phyloP scores from a whole-genome alignment of 2,797 vertebrate genomes.

The Paratrypauchen microcephalus region DNA sequence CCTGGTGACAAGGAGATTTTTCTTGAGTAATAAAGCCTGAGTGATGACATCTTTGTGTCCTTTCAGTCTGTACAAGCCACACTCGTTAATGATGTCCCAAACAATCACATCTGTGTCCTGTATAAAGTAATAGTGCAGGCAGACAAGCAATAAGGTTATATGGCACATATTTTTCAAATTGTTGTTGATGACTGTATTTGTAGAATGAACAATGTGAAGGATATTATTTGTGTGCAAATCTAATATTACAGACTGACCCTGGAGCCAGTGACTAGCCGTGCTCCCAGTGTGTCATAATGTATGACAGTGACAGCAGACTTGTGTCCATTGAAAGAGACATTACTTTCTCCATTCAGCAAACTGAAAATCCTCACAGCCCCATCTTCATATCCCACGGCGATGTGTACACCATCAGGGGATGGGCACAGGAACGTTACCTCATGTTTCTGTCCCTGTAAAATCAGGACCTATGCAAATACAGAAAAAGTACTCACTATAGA shows the following conservation, averaged over 20 bases:
- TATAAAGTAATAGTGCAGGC: neutral
- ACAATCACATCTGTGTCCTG: slow-evolving; percentile 96
- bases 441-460: slow-evolving; percentile 90
- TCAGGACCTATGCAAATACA: slow-evolving; percentile 80
- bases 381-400: slow-evolving; percentile 94
- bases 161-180: neutral
- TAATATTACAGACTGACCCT: slow-evolving; percentile 74
- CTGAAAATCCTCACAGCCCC: slow-evolving; percentile 89
- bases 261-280: slow-evolving; percentile 90
- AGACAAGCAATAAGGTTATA: neutral
- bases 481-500: neutral
- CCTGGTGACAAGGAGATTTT: slow-evolving; percentile 92
- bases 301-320: slow-evolving; percentile 87
- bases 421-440: slow-evolving; percentile 89
- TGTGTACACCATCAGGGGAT: slow-evolving; percentile 87
- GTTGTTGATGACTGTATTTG: neutral
- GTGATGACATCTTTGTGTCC: slow-evolving; percentile 94
- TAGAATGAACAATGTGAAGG: neutral
- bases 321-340: slow-evolving; percentile 92
- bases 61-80: slow-evolving; percentile 89
- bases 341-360: slow-evolving; percentile 86
- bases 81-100: slow-evolving; percentile 98
- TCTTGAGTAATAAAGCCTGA: slow-evolving; percentile 85
- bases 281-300: slow-evolving; percentile 87
- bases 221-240: neutral